Evolutionary conservation across 1,140 invertebrate genomes (phyloP).

Genomic region (Drosophila sucinea): DNA sequence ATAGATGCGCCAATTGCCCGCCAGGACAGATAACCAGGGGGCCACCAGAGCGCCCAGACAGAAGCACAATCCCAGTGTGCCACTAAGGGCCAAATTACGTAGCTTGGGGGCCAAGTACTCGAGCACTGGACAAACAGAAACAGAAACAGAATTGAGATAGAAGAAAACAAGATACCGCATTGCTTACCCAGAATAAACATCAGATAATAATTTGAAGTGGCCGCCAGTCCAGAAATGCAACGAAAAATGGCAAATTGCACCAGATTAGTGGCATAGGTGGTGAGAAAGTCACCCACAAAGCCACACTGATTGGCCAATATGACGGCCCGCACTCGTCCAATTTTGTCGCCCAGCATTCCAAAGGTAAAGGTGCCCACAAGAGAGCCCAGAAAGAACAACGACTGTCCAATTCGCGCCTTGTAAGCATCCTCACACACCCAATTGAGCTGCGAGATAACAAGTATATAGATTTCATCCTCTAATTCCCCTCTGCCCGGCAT

Average conservation of each 20-base stretch:
- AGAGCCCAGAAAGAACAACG: conserved; percentile 85
- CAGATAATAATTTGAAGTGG: conserved; percentile 86
- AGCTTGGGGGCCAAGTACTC: conserved; percentile 85
- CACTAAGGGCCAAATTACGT: conserved; percentile 85
- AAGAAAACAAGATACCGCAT: conserved; percentile 40
- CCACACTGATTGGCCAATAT: conserved; percentile 84
- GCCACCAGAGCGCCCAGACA: conserved; percentile 84
- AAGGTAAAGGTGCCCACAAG: conserved; percentile 85
- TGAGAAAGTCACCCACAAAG: conserved; percentile 84
- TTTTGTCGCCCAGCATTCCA: conserved; percentile 85
- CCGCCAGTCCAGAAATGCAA: conserved; percentile 85
- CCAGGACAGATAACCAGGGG: conserved; percentile 84
- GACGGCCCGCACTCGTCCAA: conserved; percentile 85
- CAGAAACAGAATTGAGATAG: background rate
- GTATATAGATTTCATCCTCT: no score
- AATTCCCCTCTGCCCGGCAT: no score
- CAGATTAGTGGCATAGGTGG: conserved; percentile 83
- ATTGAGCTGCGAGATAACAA: conserved; percentile 81
- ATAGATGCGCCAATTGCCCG: conserved; percentile 84
- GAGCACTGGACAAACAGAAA: conserved; percentile 82
- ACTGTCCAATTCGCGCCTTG: conserved; percentile 85
- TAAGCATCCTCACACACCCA: conserved; percentile 86
- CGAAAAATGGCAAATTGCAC: conserved; percentile 83
- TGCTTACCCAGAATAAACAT: conserved; percentile 86
- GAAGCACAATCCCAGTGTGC: conserved; percentile 85